Base-by-base conservation (phyloP, 2,113 vertebrate genomes). In the Chionomys nivalis region DNA sequence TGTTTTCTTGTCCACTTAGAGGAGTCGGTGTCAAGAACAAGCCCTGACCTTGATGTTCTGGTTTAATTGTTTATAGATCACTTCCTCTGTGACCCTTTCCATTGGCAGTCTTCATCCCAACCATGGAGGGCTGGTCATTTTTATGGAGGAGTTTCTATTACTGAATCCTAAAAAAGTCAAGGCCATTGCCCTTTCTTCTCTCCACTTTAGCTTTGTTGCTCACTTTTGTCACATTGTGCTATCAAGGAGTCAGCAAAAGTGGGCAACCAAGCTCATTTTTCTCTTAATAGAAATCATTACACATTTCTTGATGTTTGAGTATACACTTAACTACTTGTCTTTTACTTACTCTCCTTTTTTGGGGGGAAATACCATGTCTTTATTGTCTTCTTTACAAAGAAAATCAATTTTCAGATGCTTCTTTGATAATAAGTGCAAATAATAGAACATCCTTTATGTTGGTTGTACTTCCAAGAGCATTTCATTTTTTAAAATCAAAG, bases 401-500 rank as follows among this genome's bases (percentile, higher is more conserved):
- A 78, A 87, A 72, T 61, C 17, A 96, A 44, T 65, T 78, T 73
- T 78, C 39, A 92, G 75, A 79, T 70, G 8, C 61, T 91, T 96
- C 49, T 65, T 93, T 95, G 44, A 88, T 42, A 61, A 2, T 8
- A 96, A 82, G 19, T 87, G 9, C 17, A 86, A 92, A 86, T 93
- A 39, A 13, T 73, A 21, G 90, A 42, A 78, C 63, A 5, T 87
- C 36, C 2, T 78, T 87, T 44, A 76, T 73, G 76, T 23, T 77
- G n/a, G 73, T 49, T 78, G 26, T 36, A 87, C 14, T 82, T 89
- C 42, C 1, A 55, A 68, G 26, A 33, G 11, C 21, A 44, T 52
- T 93, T 68, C 1, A 33, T 78, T 93, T 83, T 94, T 83, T 73
- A 75, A 52, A 82, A 68, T 68, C 66, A 47, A 96, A 92, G 63